Percentiles rank a stretch among this genome's conserved stretches.
Conservation (phyloP, 1,140 invertebrate species). For the Drosophila subobscura region DNA sequence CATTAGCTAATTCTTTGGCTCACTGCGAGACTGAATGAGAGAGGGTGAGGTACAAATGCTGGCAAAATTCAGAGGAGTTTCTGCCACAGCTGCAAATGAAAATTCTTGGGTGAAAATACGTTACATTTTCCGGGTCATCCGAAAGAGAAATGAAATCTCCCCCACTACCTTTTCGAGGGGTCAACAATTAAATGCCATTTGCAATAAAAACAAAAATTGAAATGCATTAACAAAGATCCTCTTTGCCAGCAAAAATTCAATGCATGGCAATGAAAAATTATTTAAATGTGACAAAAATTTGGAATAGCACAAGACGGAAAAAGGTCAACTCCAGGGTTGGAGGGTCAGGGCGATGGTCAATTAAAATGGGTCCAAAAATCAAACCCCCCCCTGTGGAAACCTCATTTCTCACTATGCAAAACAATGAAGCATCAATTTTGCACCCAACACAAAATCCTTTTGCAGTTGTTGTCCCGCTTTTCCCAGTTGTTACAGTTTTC, state of each 20-base stretch:
- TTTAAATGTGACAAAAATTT: conserved; percentile 65
- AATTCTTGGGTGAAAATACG: conserved; percentile 46
- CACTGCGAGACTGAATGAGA: not conserved
- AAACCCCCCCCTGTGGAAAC: conserved; percentile 27
- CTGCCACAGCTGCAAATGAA: conserved; percentile 30
- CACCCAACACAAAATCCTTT: conserved; percentile 58
- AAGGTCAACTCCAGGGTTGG: conserved; percentile 52
- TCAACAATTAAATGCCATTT: conserved; percentile 80
- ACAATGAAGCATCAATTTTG: conserved; percentile 54
- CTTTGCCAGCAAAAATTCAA: not conserved
- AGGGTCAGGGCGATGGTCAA: conserved; percentile 60
- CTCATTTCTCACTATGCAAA: conserved; percentile 73
- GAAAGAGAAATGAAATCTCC: conserved; percentile 6
- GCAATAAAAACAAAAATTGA: conserved; percentile 62
- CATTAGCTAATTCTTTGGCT: conserved; percentile 63
- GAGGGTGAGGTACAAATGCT: conserved; percentile 5
- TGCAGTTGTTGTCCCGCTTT: conserved; percentile 28
- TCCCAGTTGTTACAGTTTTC: conserved; percentile 59
- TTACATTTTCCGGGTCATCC: conserved; percentile 48
- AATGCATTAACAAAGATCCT: conserved; percentile 14
- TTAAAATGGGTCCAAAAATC: conserved; percentile 44
- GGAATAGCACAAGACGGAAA: conserved; percentile 60
- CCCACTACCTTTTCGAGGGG: conserved; percentile 29
- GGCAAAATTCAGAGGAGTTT: conserved; percentile 19
- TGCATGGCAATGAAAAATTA: conserved; percentile 68